phyloP scores from a whole-genome alignment of 2,113 vertebrate species.

The Gorsachius goisagi region DNA sequence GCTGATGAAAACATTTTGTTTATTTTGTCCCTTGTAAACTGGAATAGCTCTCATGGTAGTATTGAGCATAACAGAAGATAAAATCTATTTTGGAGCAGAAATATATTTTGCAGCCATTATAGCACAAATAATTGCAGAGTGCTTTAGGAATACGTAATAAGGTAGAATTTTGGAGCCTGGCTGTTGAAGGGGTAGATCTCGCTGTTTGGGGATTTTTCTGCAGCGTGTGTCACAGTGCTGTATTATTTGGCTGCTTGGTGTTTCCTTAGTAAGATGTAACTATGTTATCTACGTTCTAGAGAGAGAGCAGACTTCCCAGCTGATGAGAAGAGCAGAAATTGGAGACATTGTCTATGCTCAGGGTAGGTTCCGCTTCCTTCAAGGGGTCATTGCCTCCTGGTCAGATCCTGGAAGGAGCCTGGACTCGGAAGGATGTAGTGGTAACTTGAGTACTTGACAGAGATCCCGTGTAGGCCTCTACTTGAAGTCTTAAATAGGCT shows the following conservation, averaged over 20 bases:
- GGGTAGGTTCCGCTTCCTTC: not conserved
- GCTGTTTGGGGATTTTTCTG: not conserved
- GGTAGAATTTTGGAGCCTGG: not conserved
- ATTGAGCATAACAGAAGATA: not conserved
- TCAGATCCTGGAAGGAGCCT: not conserved
- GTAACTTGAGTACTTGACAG: not conserved
- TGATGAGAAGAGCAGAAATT: not conserved
- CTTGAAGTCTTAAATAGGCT: not conserved
- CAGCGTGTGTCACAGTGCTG: not conserved
- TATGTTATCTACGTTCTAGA: not conserved
- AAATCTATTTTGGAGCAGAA: not conserved
- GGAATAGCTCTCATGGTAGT: not conserved
- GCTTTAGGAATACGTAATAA: not conserved
- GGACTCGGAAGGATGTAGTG: not conserved
- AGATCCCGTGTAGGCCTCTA: not conserved
- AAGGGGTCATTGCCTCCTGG: not conserved
- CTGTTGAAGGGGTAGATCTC: not conserved
- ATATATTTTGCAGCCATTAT: not conserved
- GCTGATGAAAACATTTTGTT: not conserved
- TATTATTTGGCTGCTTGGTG: not conserved
- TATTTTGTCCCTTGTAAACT: not conserved
- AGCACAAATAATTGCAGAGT: not conserved
- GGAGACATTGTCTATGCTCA: not conserved
- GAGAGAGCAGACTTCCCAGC: not conserved
- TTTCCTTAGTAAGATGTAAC: not conserved